These are phyloP conservation scores for Pteromalus puparum DNA, from an alignment of 1,140 invertebrate species.

Conservation along the genomic window DNA sequence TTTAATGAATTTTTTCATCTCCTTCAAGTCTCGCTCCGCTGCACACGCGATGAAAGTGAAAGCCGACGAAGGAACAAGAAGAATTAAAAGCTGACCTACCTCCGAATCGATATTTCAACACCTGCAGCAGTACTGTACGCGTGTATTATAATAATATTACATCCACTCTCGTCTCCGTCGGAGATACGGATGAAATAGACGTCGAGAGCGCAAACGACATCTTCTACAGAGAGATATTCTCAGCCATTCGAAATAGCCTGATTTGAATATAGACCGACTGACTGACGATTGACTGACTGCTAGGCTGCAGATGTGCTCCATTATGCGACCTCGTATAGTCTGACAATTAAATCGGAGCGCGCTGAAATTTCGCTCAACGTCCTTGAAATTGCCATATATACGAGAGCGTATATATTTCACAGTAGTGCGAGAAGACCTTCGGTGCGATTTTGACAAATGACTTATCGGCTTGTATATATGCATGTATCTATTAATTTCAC, in stretches of 20 bases:
- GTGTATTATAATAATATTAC: not conserved
- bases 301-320: not conserved
- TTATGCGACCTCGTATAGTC: slow-evolving; percentile 19
- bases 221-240: not conserved
- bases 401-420: not conserved
- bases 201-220: not conserved
- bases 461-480: too few species aligned
- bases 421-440: not conserved
- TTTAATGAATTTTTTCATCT: not conserved
- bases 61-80: not conserved
- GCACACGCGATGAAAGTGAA: slow-evolving; percentile 5
- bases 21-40: not conserved
- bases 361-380: not conserved
- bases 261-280: slow-evolving; percentile 45
- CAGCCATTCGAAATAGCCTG: slow-evolving; percentile 17
- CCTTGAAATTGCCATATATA: not conserved
- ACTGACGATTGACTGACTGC: not conserved
- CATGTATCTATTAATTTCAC: too few species aligned
- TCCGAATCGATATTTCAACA: not conserved
- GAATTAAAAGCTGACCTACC: not conserved
- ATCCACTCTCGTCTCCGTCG: not conserved
- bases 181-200: slow-evolving; percentile 1
- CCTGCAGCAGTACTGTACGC: not conserved
- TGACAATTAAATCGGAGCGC: slow-evolving; percentile 19
- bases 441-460: not conserved